Percentiles rank a stretch among this genome's conserved stretches.
phyloP scores from a whole-genome alignment of 1,140 invertebrate species.

The Lasioglossum albipes region DNA sequence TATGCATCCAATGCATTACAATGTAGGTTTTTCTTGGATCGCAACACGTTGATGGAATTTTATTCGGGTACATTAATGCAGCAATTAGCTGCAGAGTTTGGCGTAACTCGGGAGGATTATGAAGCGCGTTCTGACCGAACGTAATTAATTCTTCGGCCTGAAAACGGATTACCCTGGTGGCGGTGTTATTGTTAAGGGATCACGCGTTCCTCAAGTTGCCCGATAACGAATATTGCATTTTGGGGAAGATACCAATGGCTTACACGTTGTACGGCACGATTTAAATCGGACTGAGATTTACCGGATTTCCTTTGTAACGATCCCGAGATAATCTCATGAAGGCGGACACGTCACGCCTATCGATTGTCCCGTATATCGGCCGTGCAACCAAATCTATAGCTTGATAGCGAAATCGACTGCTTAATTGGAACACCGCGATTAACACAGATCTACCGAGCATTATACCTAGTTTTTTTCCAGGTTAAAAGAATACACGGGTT shows the following conservation, averaged over 20 bases:
- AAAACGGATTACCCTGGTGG: too few species aligned
- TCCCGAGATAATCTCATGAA: conserved; percentile 34
- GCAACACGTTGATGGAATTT: too few species aligned
- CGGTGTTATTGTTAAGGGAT: too few species aligned
- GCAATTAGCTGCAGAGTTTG: too few species aligned
- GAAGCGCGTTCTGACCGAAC: too few species aligned
- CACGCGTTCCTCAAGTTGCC: too few species aligned
- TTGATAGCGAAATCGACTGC: conserved; percentile 1
- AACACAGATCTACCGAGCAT: not conserved
- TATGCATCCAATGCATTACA: too few species aligned
- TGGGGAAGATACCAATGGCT: not conserved
- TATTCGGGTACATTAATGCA: too few species aligned
- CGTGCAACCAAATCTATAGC: conserved; percentile 14
- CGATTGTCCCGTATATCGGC: conserved; percentile 5
- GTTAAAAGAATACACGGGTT: not conserved
- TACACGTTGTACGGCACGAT: not conserved
- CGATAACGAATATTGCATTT: too few species aligned
- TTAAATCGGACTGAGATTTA: not conserved
- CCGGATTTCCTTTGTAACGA: conserved; percentile 22
- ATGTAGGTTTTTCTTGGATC: too few species aligned
- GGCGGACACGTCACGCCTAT: conserved; percentile 7
- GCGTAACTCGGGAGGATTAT: too few species aligned
- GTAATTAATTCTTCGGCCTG: too few species aligned
- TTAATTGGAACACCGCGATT: conserved; percentile 18
- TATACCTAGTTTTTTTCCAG: not conserved